Base-by-base conservation (phyloP, 2,797 vertebrate species). In the Centropyge bicolor region DNA sequence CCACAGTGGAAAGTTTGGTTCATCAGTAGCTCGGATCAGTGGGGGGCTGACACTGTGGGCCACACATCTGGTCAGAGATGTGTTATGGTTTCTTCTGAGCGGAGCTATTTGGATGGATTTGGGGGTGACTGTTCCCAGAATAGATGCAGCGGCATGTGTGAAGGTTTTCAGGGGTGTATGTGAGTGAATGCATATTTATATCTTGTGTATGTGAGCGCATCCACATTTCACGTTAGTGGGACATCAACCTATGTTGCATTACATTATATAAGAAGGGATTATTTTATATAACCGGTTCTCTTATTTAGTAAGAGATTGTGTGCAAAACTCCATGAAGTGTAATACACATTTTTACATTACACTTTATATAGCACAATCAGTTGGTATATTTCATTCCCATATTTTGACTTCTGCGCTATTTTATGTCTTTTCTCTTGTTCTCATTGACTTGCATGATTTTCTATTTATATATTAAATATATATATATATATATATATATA, bases 41-140 rank as follows among this genome's bases (percentile, higher is more conserved):
- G 56, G 79, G 79, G 68, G 41, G 45, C 45, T 63, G 75, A 82
- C 82, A 86, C 69, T 46, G 22, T 41, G 74, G 71, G 84, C 51
- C 3, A 54, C 77, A 87, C 86, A 87, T 93, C 88, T 93, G 90
- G 69, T 75, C n/a, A 54, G 60, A 76, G 64, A 71, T 61, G 20
- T 66, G 64, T 76, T 74, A 20, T 68, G 40, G 31, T 70, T 75
- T 80, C 20, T 38, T 71, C 22, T 0, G 6, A 77, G 59, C 46
- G 76, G 49, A 68, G 16, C n/a, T 22, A 60, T 61, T 22, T 60
- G 46, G 56, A 61, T 4, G 17, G 24, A 76, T 63, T 35, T 59
- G 17, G 14, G 41, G 22, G 7, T 40, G 20, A 66, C 74, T 19
- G 19, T 40, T 49, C 27, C 19, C 12, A 40, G 46, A 78, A 57